Evolutionary conservation across 2,797 vertebrate species (phyloP), one percentile per base, ranked within the genome.

Genomic region (Dendrocincla fuliginosa): DNA sequence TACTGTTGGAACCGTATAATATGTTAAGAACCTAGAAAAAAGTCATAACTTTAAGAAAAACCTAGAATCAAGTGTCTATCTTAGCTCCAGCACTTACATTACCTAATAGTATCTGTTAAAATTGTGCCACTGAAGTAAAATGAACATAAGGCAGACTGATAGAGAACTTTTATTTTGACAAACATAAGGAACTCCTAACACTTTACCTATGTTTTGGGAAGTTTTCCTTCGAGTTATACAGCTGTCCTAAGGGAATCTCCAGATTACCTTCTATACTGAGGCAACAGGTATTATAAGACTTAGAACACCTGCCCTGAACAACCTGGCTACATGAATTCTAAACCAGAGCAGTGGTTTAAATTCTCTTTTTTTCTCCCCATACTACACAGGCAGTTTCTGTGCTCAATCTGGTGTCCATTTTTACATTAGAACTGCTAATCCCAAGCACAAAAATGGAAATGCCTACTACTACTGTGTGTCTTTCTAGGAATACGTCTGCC

Each of bases 401-500:
- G 65, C 76, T 84, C 59, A 59, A 5, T 39, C 47, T 89, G 37
- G 41, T 80, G 53, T 49, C 0, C 1, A 71, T 60, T 92, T 93
- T 86, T 57, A 74, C 30, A 53, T 50, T 33, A 70, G 24, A 80
- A 84, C 33, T 80, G 20, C 64, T 89, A 93, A 95, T 88, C 46
- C 27, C 44, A 80, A 86, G 37, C 88, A 93, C 30, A 86, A 88
- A 96, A 95, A 78, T 68, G 27, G 79, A 85, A 89, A 65, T 84
- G n/a, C 84, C 92, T 96, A 76, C 37, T 86, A 61, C 37, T 65
- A 49, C 55, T 6, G 10, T 23, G 9, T 1, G 10, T 89, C 95
- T 95, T 95, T 96, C 96, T 96, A 97, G 94, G 93, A 97, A 96
- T 68, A 64, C 0, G 11, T 76, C 89, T 92, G 89, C 87, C 91